Evolutionary conservation across 2,888 invertebrate species (phyloP).

Genomic region (Andrena camellia): DNA sequence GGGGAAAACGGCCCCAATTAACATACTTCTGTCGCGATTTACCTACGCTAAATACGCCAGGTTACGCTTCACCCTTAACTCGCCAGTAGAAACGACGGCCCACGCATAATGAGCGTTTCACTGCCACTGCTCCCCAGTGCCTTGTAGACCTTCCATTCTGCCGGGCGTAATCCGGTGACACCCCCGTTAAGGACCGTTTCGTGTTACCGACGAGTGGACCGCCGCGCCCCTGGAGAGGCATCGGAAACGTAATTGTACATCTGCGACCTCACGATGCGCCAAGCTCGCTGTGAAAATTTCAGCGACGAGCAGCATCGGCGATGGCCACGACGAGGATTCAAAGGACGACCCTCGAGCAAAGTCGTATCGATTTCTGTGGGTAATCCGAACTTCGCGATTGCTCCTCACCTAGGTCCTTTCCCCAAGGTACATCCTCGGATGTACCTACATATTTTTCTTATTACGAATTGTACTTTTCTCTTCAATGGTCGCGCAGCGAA

Average conservation of each 20-base stretch:
- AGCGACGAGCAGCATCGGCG: neutral
- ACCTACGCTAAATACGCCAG: conserved; percentile 17
- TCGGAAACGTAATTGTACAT: conserved; percentile 38
- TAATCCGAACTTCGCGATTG: no score
- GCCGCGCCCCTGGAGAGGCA: conserved; percentile 18
- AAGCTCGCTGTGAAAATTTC: neutral
- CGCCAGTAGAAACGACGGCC: conserved; percentile 31
- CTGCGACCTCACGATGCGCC: conserved; percentile 9
- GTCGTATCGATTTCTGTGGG: no score
- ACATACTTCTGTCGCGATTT: conserved; percentile 30
- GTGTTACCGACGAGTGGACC: conserved; percentile 25
- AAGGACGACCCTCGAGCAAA: no score
- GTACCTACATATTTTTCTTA: no score
- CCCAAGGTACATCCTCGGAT: no score
- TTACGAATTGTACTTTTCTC: neutral
- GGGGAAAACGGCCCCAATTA: conserved; percentile 2
- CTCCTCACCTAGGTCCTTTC: no score
- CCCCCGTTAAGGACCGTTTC: conserved; percentile 55
- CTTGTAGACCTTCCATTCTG: conserved; percentile 52
- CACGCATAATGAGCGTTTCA: conserved; percentile 57
- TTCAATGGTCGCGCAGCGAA: neutral
- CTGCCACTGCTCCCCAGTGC: conserved; percentile 52
- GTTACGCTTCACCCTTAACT: conserved; percentile 40
- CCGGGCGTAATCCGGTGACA: conserved; percentile 51
- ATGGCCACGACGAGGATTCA: no score